phyloP scores from a whole-genome alignment of 1,140 invertebrate species.

The Acromyrmex charruanus region DNA sequence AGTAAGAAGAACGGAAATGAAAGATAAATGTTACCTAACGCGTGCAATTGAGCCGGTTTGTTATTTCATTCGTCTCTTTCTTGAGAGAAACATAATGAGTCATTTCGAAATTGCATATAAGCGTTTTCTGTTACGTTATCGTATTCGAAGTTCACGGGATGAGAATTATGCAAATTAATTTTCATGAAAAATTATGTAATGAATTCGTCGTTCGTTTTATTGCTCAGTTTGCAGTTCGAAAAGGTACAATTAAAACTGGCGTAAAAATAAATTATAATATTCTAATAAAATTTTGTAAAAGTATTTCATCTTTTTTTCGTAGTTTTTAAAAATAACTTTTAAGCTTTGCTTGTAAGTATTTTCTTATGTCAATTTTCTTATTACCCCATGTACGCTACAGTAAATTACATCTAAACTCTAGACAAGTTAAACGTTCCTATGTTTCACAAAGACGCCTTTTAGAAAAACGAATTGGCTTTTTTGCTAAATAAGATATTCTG shows the following conservation, averaged over 20 bases:
- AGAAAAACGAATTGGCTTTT: not conserved
- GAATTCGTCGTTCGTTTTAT: slow-evolving; percentile 18
- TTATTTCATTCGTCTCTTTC: not conserved
- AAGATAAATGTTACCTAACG: slow-evolving; percentile 39
- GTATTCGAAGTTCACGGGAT: not conserved
- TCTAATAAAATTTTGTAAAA: not conserved
- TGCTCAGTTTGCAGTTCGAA: not conserved
- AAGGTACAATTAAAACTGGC: not conserved
- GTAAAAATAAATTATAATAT: not conserved
- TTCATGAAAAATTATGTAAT: slow-evolving; percentile 13
- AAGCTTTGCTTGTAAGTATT: not conserved
- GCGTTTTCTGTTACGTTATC: not conserved
- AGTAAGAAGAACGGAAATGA: not conserved
- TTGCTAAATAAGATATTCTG: not conserved
- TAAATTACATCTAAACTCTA: not conserved
- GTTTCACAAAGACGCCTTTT: not conserved
- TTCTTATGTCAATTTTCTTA: not conserved
- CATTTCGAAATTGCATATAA: slow-evolving; percentile 18
- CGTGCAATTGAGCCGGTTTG: slow-evolving; percentile 48
- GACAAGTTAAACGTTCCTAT: not conserved
- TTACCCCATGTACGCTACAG: not conserved
- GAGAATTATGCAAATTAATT: slow-evolving; percentile 13
- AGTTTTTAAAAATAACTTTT: not conserved
- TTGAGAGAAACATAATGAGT: slow-evolving; percentile 13
- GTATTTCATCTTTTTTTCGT: not conserved